Evolutionary conservation across 2,888 invertebrate genomes (phyloP).

Genomic region (Ophioninae sp.): DNA sequence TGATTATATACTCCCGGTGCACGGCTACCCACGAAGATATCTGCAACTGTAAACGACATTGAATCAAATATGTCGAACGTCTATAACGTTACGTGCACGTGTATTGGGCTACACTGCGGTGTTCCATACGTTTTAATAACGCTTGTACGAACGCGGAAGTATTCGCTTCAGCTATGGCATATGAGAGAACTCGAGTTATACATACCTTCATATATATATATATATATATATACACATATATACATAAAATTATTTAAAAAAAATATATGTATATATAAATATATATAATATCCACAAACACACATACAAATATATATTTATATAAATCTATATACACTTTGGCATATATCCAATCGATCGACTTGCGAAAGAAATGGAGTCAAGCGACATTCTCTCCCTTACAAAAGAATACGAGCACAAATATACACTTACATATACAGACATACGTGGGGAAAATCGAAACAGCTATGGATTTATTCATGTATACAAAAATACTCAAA

Average conservation of each 20-base stretch:
- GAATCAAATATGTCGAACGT: conserved; percentile 16
- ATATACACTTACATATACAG: neutral
- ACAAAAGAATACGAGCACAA: conserved; percentile 21
- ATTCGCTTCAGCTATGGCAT: conserved; percentile 65
- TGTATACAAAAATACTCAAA: too few species aligned
- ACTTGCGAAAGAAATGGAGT: conserved; percentile 69
- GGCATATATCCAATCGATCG: conserved; percentile 62
- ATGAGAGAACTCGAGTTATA: conserved; percentile 54
- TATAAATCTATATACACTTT: conserved; percentile 6
- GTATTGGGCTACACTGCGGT: neutral
- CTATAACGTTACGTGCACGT: neutral
- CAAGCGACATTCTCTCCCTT: conserved; percentile 69
- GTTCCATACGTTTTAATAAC: conserved; percentile 63
- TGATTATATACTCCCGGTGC: conserved; percentile 1
- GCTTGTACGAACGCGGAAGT: conserved; percentile 70
- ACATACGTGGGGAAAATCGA: neutral
- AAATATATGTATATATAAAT: too few species aligned
- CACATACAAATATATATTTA: conserved; percentile 4
- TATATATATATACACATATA: conserved; percentile 4
- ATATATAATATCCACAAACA: too few species aligned
- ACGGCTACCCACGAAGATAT: neutral
- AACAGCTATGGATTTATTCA: neutral
- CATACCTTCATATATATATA: conserved; percentile 14
- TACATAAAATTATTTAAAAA: too few species aligned
- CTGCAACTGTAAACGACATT: neutral